Evolutionary conservation across 2,113 vertebrate genomes (phyloP).

Genomic region (Festucalex cinctus): DNA sequence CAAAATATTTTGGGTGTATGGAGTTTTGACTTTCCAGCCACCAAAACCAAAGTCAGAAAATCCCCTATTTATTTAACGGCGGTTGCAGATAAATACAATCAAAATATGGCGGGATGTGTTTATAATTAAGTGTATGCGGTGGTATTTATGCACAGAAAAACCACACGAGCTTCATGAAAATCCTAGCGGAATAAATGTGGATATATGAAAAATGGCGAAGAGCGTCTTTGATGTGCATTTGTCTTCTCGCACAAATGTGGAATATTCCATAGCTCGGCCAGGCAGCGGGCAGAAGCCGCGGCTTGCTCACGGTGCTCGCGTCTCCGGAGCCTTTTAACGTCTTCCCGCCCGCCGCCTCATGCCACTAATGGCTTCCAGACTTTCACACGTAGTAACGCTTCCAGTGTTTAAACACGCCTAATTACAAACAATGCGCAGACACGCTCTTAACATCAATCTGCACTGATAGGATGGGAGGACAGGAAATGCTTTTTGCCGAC

Average conservation of each 20-base stretch:
- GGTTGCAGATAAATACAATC: conserved; percentile 13
- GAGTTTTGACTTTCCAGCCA: conserved; percentile 12
- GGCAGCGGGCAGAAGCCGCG: conserved; percentile 39
- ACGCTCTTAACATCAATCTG: conserved; percentile 68
- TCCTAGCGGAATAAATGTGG: conserved; percentile 37
- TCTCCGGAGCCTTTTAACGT: conserved; percentile 58
- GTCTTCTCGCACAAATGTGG: conserved; percentile 37
- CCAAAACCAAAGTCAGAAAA: conserved; percentile 7
- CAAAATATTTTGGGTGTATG: conserved; percentile 8
- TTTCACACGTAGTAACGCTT: conserved; percentile 71
- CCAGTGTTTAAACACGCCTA: conserved; percentile 69
- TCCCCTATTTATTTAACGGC: conserved; percentile 16
- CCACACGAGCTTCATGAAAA: conserved; percentile 35
- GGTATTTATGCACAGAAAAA: conserved; percentile 29
- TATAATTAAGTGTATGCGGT: conserved; percentile 42
- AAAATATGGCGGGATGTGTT: conserved; percentile 31
- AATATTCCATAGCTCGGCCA: conserved; percentile 44
- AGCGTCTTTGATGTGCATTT: conserved; percentile 37
- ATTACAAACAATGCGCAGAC: conserved; percentile 69
- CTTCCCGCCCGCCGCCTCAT: conserved; percentile 52
- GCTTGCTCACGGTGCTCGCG: conserved; percentile 45
- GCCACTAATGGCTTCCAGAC: conserved; percentile 74
- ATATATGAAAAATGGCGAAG: conserved; percentile 21
- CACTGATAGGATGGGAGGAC: conserved; percentile 38
- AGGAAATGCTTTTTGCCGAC: conserved; percentile 16